Evolutionary conservation across 2,797 vertebrate genomes (phyloP), one percentile per base, ranked within the genome.

Genomic region (Macropodus opercularis): DNA sequence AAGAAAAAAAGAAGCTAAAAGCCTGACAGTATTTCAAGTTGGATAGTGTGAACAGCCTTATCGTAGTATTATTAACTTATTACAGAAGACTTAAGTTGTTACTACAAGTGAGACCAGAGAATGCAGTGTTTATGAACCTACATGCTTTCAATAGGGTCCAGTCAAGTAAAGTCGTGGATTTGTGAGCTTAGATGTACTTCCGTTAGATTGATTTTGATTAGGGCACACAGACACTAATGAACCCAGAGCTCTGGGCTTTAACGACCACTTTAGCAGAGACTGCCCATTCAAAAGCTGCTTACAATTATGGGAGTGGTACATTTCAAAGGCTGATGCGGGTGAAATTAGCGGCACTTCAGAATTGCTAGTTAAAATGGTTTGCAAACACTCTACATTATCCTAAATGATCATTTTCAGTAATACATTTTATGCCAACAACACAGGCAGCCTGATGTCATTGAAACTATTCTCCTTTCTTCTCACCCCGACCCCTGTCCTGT

Each of bases 51-150:
- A 74, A 59, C 10, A 18, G 27, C 22, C 42, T 13, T 66, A 63
- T 49, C 76, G 56, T 43, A 59, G n/a, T n/a, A n/a, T n/a, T n/a
- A n/a, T n/a, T n/a, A n/a, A n/a, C n/a, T n/a, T 49, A 55, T 62
- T 73, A 69, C 59, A 42, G 74, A 58, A 36, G 38, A 50, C 66
- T 75, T 57, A 46, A 70, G 46, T 63, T 88, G 85, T 87, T 81
- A 83, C 78, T 81, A 83, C 71, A 77, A 61, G 62, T 46, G n/a
- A 66, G 77, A 53, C 56, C 76, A 83, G 78, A 80, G 78, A 68
- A 68, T 80, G 53, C 73, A 70, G 87, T 87, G 81, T 90, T 89
- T 83, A 87, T 83, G 78, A 79, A 64, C 71, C 23, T 81, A 81
- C 60, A 73, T 87, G 88, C 79, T 86, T 90, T 82, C 71, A 75